Evolutionary conservation across 2,888 invertebrate genomes (phyloP).

Genomic region (Cephus pulcher): DNA sequence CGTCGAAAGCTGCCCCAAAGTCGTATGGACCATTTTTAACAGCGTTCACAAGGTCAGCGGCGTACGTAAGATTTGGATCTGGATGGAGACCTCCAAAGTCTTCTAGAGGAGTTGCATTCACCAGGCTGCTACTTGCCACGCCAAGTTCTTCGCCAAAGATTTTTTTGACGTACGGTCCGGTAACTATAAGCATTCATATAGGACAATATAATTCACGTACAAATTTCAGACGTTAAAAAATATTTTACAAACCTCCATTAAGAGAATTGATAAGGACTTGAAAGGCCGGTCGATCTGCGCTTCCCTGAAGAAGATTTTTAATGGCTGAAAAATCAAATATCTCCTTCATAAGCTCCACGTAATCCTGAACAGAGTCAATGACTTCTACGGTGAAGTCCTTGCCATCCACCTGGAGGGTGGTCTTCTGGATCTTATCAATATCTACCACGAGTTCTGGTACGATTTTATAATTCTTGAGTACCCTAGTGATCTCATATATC

Average conservation of each 20-base stretch:
- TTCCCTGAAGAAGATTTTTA: conserved; percentile 78
- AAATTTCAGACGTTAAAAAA: conserved; percentile 13
- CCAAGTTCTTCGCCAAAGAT: conserved; percentile 91
- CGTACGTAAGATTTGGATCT: conserved; percentile 95
- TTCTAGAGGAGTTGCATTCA: conserved; percentile 84
- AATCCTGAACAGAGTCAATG: conserved; percentile 91
- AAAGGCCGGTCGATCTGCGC: conserved; percentile 75
- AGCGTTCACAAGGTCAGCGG: conserved; percentile 77
- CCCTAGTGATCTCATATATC: conserved; percentile 85
- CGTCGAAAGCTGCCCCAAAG: conserved; percentile 98
- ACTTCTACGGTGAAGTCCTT: conserved; percentile 85
- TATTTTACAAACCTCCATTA: conserved; percentile 82
- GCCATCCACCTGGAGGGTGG: conserved; percentile 73
- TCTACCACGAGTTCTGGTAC: conserved; percentile 83
- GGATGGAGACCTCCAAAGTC: conserved; percentile 98
- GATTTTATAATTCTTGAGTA: conserved; percentile 83
- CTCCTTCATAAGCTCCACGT: conserved; percentile 90
- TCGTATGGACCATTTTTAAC: conserved; percentile 73
- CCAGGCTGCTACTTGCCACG: conserved; percentile 76
- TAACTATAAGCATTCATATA: conserved; percentile 74
- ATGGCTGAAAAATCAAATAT: conserved; percentile 95
- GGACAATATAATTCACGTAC: conserved; percentile 1
- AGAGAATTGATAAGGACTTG: conserved; percentile 92
- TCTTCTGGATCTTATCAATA: conserved; percentile 75
- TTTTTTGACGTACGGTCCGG: conserved; percentile 92